Conservation (phyloP, 1,140 invertebrate genomes). For the Platyscapa corneri region DNA sequence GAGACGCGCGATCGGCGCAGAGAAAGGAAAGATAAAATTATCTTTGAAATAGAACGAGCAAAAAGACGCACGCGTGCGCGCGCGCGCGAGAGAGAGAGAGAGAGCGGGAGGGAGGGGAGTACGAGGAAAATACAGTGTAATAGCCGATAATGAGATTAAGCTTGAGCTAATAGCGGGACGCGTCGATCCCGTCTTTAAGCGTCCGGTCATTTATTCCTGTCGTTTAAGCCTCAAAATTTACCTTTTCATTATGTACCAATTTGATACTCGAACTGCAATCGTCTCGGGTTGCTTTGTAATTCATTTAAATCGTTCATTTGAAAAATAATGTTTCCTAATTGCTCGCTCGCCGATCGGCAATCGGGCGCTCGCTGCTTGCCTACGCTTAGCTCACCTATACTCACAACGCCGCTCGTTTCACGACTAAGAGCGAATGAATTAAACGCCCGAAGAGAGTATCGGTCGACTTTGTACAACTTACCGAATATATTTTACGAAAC, state of each 20-base stretch:
- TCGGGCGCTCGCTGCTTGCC: too few species aligned
- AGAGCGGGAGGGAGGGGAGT: background rate
- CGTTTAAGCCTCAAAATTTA: conserved; percentile 6
- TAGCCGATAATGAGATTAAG: conserved; percentile 54
- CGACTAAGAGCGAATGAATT: background rate
- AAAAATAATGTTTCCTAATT: background rate
- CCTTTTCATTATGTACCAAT: conserved; percentile 35
- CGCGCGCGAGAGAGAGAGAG: too few species aligned
- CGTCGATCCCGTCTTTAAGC: conserved; percentile 14
- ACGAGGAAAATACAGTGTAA: conserved; percentile 49
- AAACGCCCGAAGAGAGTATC: background rate
- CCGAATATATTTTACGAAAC: background rate
- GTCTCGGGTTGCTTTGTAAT: conserved; percentile 1
- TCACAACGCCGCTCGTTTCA: background rate
- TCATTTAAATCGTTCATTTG: conserved; percentile 29
- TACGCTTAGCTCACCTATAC: background rate
- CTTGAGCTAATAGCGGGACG: conserved; percentile 22
- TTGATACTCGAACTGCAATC: conserved; percentile 8
- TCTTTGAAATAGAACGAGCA: conserved; percentile 12
- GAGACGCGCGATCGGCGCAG: background rate
- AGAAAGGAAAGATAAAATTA: conserved; percentile 1
- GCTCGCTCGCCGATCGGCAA: too few species aligned
- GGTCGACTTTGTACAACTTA: background rate
- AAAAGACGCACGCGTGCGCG: background rate
- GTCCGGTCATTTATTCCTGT: conserved; percentile 53